phyloP scores from a whole-genome alignment of 1,140 invertebrate genomes.

The Solenopsis fugax region DNA sequence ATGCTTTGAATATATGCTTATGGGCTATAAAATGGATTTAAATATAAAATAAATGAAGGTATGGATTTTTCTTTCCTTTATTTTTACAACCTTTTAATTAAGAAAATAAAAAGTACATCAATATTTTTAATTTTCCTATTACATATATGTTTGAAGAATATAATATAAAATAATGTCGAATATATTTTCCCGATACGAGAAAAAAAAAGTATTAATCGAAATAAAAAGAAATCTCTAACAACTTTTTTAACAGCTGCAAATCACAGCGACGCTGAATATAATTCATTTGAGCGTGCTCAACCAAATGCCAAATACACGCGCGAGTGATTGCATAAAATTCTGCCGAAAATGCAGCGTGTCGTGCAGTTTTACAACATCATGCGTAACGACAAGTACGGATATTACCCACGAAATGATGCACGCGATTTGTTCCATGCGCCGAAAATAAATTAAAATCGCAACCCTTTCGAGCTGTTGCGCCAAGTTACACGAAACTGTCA shows the following conservation, averaged over 20 bases:
- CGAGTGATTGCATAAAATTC: slow-evolving; percentile 29
- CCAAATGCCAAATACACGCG: slow-evolving; percentile 23
- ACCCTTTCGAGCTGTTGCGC: slow-evolving; percentile 19
- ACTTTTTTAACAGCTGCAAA: slow-evolving; percentile 23
- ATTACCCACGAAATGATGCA: slow-evolving; percentile 48
- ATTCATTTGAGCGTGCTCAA: slow-evolving; percentile 50
- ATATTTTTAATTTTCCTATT: background rate
- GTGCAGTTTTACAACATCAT: slow-evolving; percentile 32
- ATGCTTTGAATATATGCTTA: background rate
- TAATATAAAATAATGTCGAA: slow-evolving; percentile 3
- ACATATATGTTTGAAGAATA: background rate
- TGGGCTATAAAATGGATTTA: background rate
- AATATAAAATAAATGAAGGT: background rate
- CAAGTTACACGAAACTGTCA: slow-evolving; percentile 53
- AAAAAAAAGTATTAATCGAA: background rate
- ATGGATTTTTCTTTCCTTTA: background rate
- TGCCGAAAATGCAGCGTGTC: slow-evolving; percentile 30
- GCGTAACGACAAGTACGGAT: slow-evolving; percentile 26
- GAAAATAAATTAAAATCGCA: slow-evolving; percentile 54
- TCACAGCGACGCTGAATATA: background rate
- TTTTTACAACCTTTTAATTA: background rate
- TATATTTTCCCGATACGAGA: background rate
- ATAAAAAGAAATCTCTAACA: slow-evolving; percentile 6
- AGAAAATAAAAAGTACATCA: background rate
- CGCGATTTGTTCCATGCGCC: slow-evolving; percentile 37